Evolutionary conservation across 2,113 vertebrate genomes (phyloP), one percentile per base, ranked within the genome.

Genomic region (Phoenicopterus ruber): DNA sequence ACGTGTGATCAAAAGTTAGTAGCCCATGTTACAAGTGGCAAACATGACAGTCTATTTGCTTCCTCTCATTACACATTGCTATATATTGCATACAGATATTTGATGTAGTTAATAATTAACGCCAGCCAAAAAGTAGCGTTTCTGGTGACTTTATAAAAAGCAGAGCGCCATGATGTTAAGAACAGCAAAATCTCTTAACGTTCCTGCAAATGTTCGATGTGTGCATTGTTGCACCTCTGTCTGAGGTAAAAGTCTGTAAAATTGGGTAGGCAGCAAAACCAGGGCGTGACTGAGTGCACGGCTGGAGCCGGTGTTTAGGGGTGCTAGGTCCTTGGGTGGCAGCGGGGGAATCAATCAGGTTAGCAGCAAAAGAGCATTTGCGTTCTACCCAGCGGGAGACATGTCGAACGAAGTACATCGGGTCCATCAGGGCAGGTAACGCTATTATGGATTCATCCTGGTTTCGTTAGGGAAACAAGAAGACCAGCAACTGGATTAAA

Each of bases 211-310:
- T 44, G 46, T 88, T 76, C 59, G 52, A 38, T 8, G 2, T 8
- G n/a, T 18, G 31, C 21, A 1, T 44, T 77, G 72, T 62, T 86
- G 29, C 44, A 19, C 20, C 36, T 49, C 17, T 11, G 49, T 55
- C 55, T 17, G 66, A 76, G 71, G 52, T 10, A 54, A 50, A 72
- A 80, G 18, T 22, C 36, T 61, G 36, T n/a, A 49, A 52, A 86
- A 61, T 4, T 7, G 59, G 13, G 16, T 9, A 17, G 40, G 46
- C 5, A 4, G 22, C 32, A 52, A 46, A 88, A 36, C 11, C 24
- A 0, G 6, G 46, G 28, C 19, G 2, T 2, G 71, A 15, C 18
- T 4, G 49, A 26, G 44, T 1, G 2, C 18, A 1, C 13, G 61
- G 65, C 19, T n/a, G 9, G 29, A 80, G 59, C 0, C 8, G 13